Conservation (phyloP, 2,888 invertebrate species). For the Clusia tigrina region DNA sequence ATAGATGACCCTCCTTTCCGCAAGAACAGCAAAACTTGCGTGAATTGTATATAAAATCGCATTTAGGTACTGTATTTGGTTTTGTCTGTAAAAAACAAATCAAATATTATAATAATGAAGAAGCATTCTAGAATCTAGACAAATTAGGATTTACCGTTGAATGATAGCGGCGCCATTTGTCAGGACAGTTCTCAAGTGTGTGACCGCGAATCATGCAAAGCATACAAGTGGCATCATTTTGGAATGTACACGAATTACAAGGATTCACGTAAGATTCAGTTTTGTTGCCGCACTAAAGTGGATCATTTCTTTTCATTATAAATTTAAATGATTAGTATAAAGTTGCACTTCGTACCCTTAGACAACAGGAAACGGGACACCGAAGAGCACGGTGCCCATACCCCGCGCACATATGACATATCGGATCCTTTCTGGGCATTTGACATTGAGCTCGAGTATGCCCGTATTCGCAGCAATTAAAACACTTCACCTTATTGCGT, state of each 20-base stretch:
- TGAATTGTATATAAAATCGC: slow-evolving; percentile 46
- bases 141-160: slow-evolving; percentile 69
- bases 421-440: slow-evolving; percentile 67
- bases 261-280: slow-evolving; percentile 68
- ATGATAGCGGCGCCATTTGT: slow-evolving; percentile 79
- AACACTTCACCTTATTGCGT: slow-evolving; percentile 66
- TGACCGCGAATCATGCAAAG: slow-evolving; percentile 74
- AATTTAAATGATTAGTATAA: too few species aligned
- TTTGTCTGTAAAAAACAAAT: slow-evolving; percentile 63
- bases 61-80: slow-evolving; percentile 59
- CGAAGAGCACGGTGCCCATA: slow-evolving; percentile 72
- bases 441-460: slow-evolving; percentile 71
- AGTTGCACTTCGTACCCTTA: slow-evolving; percentile 70
- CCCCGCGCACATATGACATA: slow-evolving; percentile 76
- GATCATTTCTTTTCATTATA: too few species aligned
- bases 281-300: slow-evolving; percentile 72
- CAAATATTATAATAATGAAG: neutral
- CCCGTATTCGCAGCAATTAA: slow-evolving; percentile 72
- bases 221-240: slow-evolving; percentile 65
- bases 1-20: slow-evolving; percentile 67
- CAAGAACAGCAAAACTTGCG: slow-evolving; percentile 69
- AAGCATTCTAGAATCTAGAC: neutral
- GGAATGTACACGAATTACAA: slow-evolving; percentile 70
- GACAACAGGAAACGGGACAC: slow-evolving; percentile 75
- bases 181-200: slow-evolving; percentile 71